A percentile compares a stretch with the other conserved stretches of the same genome.
Evolutionary conservation across 92 coral and sea anemone genomes (phyloP).

Genomic region (Phenganax stokvisi): DNA sequence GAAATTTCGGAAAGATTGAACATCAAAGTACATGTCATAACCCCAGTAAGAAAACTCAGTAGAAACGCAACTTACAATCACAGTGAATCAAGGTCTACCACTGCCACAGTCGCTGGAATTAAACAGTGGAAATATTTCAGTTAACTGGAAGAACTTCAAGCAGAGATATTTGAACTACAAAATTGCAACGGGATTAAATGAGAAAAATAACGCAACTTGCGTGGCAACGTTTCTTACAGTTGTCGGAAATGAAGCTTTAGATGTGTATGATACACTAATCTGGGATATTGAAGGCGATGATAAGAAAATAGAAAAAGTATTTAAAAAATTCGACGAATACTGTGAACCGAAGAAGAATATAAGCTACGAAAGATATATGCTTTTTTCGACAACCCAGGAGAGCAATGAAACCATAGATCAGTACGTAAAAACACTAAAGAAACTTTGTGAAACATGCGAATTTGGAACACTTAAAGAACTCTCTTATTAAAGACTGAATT

Average conservation of each 20-base stretch:
- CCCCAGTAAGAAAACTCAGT: neutral
- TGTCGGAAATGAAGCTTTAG: constrained; percentile 48
- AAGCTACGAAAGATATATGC: constrained; percentile 46
- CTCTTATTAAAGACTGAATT: constrained; percentile 11
- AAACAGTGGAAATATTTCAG: constrained; percentile 49
- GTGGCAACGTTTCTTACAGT: constrained; percentile 41
- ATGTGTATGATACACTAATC: constrained; percentile 41
- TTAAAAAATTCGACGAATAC: constrained; percentile 42
- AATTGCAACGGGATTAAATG: constrained; percentile 43
- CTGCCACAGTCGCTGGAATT: constrained; percentile 53
- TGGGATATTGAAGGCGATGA: constrained; percentile 22
- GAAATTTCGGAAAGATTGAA: constrained; percentile 15
- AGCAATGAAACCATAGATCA: constrained; percentile 34
- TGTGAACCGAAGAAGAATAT: constrained; percentile 44
- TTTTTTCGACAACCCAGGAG: constrained; percentile 42
- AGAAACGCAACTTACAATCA: constrained; percentile 6
- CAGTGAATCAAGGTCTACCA: constrained; percentile 48
- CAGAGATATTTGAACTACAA: constrained; percentile 47
- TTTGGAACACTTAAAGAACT: constrained; percentile 15
- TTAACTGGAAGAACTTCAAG: constrained; percentile 50
- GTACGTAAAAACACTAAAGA: constrained; percentile 37
- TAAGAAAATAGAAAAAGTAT: constrained; percentile 18
- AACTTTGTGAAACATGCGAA: constrained; percentile 35
- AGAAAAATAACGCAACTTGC: constrained; percentile 31
- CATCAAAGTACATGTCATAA: constrained; percentile 9